A percentile compares a stretch with the other conserved stretches of the same genome.
Conservation (phyloP, 2,113 vertebrate genomes). For the Picathartes gymnocephalus region DNA sequence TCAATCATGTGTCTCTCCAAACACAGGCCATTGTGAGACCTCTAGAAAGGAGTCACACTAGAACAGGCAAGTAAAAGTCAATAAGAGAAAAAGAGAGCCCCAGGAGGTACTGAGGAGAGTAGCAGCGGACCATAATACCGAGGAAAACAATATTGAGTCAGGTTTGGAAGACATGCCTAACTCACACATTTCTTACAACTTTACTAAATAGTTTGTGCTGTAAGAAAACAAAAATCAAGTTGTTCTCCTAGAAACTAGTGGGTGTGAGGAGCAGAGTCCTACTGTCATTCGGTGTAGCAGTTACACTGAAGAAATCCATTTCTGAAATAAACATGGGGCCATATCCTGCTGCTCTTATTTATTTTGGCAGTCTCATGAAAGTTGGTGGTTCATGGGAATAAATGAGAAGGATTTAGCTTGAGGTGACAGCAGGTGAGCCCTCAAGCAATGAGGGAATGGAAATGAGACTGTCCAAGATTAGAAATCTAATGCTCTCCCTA, state of each 20-base stretch:
- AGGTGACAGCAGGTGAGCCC: constrained; percentile 40
- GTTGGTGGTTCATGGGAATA: neutral
- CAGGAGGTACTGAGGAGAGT: neutral
- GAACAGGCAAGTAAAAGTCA: neutral
- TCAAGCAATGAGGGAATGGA: constrained; percentile 21
- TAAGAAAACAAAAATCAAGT: neutral
- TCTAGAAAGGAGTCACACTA: neutral
- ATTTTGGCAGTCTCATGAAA: constrained; percentile 9
- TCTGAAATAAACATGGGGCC: neutral
- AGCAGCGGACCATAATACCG: neutral
- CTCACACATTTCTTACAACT: neutral
- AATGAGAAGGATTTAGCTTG: constrained; percentile 28
- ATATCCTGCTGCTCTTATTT: neutral
- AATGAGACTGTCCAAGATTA: constrained; percentile 24
- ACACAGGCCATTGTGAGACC: neutral
- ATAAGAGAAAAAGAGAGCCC: neutral
- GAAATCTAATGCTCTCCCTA: constrained; percentile 33
- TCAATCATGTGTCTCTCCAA: neutral
- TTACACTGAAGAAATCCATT: neutral
- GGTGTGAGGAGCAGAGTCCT: neutral
- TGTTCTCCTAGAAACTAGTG: neutral
- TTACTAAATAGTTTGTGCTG: neutral
- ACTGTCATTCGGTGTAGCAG: neutral
- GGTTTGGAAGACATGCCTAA: neutral
- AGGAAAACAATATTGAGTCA: neutral